phyloP scores from a whole-genome alignment of 2,113 vertebrate genomes.

The Eupsittula cactorum region DNA sequence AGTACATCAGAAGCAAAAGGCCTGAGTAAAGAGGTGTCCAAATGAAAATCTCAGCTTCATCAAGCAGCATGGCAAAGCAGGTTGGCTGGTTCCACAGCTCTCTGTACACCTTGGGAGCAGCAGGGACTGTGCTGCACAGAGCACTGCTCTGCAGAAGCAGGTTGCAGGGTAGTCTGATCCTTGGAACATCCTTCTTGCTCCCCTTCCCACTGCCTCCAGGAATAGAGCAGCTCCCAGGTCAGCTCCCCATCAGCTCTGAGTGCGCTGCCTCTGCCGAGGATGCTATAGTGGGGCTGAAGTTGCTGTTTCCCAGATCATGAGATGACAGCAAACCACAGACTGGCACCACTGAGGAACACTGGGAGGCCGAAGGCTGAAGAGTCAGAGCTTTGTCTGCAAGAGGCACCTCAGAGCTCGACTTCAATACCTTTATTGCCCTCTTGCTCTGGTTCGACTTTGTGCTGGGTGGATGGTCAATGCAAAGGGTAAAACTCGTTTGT shows the following conservation, averaged over 20 bases:
- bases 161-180: not conserved
- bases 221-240: not conserved
- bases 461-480: not conserved
- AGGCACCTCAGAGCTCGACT: not conserved
- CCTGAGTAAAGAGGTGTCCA: not conserved
- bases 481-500: not conserved
- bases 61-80: not conserved
- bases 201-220: not conserved
- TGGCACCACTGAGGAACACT: not conserved
- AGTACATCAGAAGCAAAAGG: not conserved
- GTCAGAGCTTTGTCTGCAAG: not conserved
- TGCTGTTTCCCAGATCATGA: not conserved
- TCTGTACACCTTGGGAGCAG: not conserved
- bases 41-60: not conserved
- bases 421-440: not conserved
- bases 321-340: not conserved
- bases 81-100: not conserved
- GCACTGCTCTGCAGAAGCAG: not conserved
- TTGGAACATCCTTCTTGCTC: not conserved
- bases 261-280: not conserved
- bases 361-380: not conserved
- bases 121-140: not conserved
- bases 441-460: not conserved
- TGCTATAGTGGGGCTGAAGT: not conserved
- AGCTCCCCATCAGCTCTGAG: not conserved